A percentile compares a stretch with the other conserved stretches of the same genome.
phyloP scores from a whole-genome alignment of 2,797 vertebrate species.

The Acanthurus leucopareius region DNA sequence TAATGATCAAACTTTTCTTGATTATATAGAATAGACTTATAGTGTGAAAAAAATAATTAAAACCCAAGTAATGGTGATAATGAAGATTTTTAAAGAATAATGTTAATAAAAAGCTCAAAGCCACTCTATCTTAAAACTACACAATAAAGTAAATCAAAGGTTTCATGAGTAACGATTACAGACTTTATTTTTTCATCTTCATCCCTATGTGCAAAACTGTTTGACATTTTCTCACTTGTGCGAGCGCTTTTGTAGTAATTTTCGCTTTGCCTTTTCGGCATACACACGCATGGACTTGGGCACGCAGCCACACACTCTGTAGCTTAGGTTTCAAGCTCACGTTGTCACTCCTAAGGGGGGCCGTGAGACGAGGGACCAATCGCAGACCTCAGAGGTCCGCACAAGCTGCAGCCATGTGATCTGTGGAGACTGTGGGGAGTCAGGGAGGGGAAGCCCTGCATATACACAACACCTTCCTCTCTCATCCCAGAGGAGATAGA shows the following conservation, averaged over 20 bases:
- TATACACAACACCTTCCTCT: slow-evolving; percentile 6
- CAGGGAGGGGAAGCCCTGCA: slow-evolving; percentile 52
- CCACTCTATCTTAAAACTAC: background rate
- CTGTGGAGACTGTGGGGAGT: slow-evolving; percentile 41
- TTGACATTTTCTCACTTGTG: slow-evolving; percentile 18
- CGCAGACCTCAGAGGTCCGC: slow-evolving; percentile 54
- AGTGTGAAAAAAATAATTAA: background rate
- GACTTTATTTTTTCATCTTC: background rate
- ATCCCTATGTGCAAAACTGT: background rate
- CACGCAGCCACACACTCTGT: slow-evolving; percentile 33
- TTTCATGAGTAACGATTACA: background rate
- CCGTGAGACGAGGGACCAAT: slow-evolving; percentile 67
- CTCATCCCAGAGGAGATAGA: slow-evolving; percentile 39
- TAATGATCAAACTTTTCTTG: slow-evolving; percentile 5
- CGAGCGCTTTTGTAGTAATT: background rate
- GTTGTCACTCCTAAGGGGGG: slow-evolving; percentile 73
- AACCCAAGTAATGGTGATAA: background rate
- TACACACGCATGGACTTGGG: slow-evolving; percentile 18
- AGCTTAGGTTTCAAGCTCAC: slow-evolving; percentile 69
- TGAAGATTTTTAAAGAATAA: background rate
- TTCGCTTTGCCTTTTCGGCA: background rate
- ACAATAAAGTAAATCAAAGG: background rate
- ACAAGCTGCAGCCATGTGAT: slow-evolving; percentile 79
- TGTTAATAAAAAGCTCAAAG: background rate
- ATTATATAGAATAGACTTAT: no score